A percentile compares a stretch with the other conserved stretches of the same genome.
These are phyloP conservation scores for Phataginus tricuspis DNA, from an alignment of 2,797 vertebrate genomes.

Conservation along the genomic window DNA sequence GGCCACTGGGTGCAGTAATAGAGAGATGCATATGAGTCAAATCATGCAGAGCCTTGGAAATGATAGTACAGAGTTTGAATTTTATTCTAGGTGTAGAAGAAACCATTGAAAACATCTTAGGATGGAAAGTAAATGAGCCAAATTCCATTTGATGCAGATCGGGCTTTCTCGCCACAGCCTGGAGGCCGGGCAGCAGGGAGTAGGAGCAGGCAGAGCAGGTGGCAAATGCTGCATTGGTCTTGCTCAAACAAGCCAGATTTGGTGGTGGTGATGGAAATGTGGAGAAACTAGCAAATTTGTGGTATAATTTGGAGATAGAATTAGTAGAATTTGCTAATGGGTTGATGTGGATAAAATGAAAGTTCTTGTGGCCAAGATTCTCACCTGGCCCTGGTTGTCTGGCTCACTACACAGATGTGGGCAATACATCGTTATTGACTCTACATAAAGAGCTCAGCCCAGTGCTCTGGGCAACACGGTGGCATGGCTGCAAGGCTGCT, in stretches of 20 bases:
- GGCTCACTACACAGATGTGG: too few species aligned
- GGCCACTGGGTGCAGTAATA: not conserved
- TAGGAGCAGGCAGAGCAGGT: not conserved
- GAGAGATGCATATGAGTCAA: not conserved
- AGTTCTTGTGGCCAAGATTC: too few species aligned
- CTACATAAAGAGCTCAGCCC: too few species aligned
- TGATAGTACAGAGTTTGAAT: not conserved
- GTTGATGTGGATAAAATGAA: not conserved
- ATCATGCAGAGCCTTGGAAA: not conserved
- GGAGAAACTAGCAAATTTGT: not conserved
- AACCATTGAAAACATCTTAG: not conserved
- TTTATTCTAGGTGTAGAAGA: not conserved
- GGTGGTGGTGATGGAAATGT: not conserved
- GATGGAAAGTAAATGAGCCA: not conserved
- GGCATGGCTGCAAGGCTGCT: too few species aligned
- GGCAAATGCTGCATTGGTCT: not conserved
- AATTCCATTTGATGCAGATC: not conserved
- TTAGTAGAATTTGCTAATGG: not conserved
- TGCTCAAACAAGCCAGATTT: not conserved
- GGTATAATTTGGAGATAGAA: not conserved
- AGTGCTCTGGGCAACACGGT: too few species aligned
- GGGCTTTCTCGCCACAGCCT: not conserved
- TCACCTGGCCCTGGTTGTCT: too few species aligned
- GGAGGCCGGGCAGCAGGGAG: not conserved
- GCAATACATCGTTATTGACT: too few species aligned